Percentiles rank a stretch among this genome's conserved stretches.
Evolutionary conservation across 2,113 vertebrate genomes (phyloP).

Genomic region (Chinchilla lanigera): DNA sequence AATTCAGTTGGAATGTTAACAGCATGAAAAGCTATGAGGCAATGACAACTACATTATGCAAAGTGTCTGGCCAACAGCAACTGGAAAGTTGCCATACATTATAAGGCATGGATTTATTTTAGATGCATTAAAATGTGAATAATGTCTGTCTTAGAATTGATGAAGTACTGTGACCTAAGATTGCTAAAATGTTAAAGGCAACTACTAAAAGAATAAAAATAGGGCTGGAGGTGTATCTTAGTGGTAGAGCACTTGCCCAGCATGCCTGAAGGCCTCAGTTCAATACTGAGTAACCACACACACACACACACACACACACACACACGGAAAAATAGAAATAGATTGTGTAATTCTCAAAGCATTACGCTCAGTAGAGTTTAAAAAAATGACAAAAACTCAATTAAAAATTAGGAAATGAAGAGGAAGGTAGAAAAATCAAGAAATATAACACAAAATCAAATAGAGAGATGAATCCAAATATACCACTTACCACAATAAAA

Average conservation of each 20-base stretch:
- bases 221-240: neutral
- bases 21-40: neutral
- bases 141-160: neutral
- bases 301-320: neutral
- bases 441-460: neutral
- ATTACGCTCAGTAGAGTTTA: neutral
- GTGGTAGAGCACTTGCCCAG: neutral
- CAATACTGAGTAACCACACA: neutral
- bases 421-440: neutral
- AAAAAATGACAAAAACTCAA: neutral
- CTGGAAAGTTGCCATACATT: neutral
- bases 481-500: neutral
- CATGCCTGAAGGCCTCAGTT: neutral
- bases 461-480: neutral
- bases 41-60: neutral
- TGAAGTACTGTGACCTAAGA: neutral
- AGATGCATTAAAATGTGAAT: neutral
- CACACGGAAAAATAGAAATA: neutral
- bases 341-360: neutral
- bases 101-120: slow-evolving; percentile 6
- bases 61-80: neutral
- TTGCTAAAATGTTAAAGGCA: neutral
- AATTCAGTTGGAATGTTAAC: neutral
- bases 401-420: neutral
- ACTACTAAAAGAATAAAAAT: neutral